These are phyloP conservation scores for Rhinophrynus dorsalis DNA, from an alignment of 2,797 vertebrate genomes.

Conservation along the genomic window DNA sequence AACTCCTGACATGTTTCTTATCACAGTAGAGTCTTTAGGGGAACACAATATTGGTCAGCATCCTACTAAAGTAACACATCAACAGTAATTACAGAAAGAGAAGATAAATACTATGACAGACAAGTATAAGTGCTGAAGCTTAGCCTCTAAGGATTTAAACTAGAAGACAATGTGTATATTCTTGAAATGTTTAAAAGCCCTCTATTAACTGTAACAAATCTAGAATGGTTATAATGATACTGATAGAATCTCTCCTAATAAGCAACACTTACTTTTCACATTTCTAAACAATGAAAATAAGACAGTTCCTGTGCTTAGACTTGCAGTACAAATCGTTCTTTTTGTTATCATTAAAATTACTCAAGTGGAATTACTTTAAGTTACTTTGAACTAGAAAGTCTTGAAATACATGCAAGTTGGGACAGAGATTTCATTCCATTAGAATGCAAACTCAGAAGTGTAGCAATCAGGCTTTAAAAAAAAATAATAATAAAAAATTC, in stretches of 20 bases:
- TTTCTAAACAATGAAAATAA: constrained; percentile 21
- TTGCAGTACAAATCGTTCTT: not conserved
- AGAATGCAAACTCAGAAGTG: no score
- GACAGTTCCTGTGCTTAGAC: not conserved
- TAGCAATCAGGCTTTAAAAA: no score
- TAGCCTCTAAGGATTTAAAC: constrained; percentile 14
- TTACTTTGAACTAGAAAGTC: no score
- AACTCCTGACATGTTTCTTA: constrained; percentile 27
- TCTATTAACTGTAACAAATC: constrained; percentile 1
- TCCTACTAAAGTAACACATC: constrained; percentile 27
- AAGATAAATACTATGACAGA: constrained; percentile 16
- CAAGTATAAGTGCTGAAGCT: constrained; percentile 10
- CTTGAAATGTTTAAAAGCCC: constrained; percentile 6
- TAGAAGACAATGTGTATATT: not conserved
- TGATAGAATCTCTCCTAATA: constrained; percentile 12
- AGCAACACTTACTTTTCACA: constrained; percentile 5
- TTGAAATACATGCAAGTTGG: no score
- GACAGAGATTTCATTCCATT: no score
- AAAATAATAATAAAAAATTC: no score
- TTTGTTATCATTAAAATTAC: not conserved
- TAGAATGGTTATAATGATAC: not conserved
- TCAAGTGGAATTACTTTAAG: no score
- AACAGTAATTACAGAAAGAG: constrained; percentile 28
- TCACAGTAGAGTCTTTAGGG: constrained; percentile 21
- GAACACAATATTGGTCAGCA: constrained; percentile 37